A percentile compares a stretch with the other conserved stretches of the same genome.
phyloP scores from a whole-genome alignment of 2,797 vertebrate genomes.

The Lithobates sylvaticus region DNA sequence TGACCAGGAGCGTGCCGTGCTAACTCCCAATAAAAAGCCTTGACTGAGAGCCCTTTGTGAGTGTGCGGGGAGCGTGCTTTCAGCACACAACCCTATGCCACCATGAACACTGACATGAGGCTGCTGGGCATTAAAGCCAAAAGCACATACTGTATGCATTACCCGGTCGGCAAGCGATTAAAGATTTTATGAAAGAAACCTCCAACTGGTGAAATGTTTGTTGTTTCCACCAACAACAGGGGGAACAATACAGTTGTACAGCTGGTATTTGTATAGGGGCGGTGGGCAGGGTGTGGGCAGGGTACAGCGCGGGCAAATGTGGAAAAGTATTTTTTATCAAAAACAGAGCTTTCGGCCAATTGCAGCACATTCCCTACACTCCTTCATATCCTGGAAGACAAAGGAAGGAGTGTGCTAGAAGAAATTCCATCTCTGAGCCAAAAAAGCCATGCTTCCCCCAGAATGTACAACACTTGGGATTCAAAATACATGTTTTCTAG shows the following conservation, averaged over 20 bases:
- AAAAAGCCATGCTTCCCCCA: background rate
- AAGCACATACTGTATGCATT: too few relatives aligned
- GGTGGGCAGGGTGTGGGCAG: slow-evolving; percentile 26
- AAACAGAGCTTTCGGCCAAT: slow-evolving; percentile 12
- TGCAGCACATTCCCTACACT: slow-evolving; percentile 34
- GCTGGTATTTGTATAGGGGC: background rate
- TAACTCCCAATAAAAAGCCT: too few relatives aligned
- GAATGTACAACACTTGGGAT: background rate
- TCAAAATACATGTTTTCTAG: slow-evolving; percentile 28
- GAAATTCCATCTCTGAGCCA: slow-evolving; percentile 36
- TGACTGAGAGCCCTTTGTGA: too few relatives aligned
- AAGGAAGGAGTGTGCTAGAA: slow-evolving; percentile 33
- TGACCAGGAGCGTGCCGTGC: too few relatives aligned
- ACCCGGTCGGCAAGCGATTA: too few relatives aligned
- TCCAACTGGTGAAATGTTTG: background rate
- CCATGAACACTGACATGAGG: too few relatives aligned
- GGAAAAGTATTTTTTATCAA: background rate
- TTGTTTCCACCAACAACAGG: background rate
- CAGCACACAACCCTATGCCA: too few relatives aligned
- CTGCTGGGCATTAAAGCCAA: too few relatives aligned
- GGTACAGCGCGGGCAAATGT: background rate
- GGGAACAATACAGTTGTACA: background rate
- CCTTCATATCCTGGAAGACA: slow-evolving; percentile 33
- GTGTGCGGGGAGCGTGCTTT: too few relatives aligned
- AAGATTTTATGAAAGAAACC: background rate